Conservation (phyloP, 2,888 invertebrate genomes). For the Caenorhabditis sulstoni region DNA sequence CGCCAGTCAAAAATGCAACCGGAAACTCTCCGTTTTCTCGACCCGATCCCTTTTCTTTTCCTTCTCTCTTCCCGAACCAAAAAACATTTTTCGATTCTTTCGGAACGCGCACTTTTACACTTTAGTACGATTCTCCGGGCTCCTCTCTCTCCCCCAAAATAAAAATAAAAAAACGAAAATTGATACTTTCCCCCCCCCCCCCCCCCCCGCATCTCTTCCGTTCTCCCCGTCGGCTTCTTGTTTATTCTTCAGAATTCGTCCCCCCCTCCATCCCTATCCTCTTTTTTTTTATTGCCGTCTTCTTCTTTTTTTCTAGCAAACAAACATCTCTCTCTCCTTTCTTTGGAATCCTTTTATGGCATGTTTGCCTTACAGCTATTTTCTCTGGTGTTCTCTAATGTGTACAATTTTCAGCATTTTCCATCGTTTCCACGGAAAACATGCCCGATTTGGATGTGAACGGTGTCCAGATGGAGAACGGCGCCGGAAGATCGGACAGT, state of each 20-base stretch:
- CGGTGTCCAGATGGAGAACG: slow-evolving; percentile 33
- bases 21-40: slow-evolving; percentile 13
- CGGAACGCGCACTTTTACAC: no score
- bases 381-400: background rate
- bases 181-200: slow-evolving; percentile 26
- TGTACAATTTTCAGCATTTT: slow-evolving; percentile 2
- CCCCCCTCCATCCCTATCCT: background rate
- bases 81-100: no score
- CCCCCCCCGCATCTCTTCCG: background rate
- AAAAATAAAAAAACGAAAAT: slow-evolving; percentile 33
- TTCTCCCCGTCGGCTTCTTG: background rate
- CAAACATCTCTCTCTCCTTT: no score
- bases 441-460: slow-evolving; percentile 60
- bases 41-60: background rate
- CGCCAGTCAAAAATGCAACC: slow-evolving; percentile 32
- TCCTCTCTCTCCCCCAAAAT: no score
- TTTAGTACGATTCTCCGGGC: no score
- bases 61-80: slow-evolving; percentile 4
- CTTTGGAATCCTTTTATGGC: background rate
- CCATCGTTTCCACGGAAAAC: background rate
- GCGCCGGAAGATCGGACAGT: slow-evolving; percentile 59
- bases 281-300: background rate
- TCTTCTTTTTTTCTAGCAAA: background rate
- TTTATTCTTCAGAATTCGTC: slow-evolving; percentile 2
- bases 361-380: slow-evolving; percentile 4